These are phyloP conservation scores for Andrena chrysosceles DNA, from an alignment of 2,888 invertebrate species.

Conservation along the genomic window DNA sequence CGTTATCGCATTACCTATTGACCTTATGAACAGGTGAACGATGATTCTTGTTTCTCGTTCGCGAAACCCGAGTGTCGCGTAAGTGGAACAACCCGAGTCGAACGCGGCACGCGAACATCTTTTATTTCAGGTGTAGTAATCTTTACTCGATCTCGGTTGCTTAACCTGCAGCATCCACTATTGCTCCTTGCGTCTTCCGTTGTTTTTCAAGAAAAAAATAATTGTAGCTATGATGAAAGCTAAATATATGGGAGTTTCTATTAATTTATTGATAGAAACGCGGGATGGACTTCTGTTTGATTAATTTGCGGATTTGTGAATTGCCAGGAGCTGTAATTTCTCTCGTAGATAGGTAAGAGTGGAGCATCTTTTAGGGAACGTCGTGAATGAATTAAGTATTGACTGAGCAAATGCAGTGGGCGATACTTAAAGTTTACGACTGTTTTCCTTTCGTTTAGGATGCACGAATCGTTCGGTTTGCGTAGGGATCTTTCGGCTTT, in stretches of 20 bases:
- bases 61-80: constrained; percentile 31
- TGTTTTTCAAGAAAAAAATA: no score
- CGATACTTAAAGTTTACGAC: constrained; percentile 59
- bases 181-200: not conserved
- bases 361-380: constrained; percentile 2
- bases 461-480: constrained; percentile 56
- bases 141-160: not conserved
- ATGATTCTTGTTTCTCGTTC: constrained; percentile 57
- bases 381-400: constrained; percentile 45
- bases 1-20: constrained; percentile 77
- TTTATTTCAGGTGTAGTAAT: not conserved
- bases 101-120: not conserved
- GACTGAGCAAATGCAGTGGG: constrained; percentile 56
- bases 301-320: no score
- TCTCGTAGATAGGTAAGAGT: not conserved
- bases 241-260: no score
- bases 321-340: not conserved
- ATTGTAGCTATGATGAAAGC: no score
- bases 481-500: constrained; percentile 36
- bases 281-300: no score
- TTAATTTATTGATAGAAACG: no score
- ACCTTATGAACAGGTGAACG: constrained; percentile 75
- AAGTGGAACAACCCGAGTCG: not conserved
- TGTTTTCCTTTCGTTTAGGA: constrained; percentile 61
- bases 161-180: not conserved